Percentiles rank a stretch among this genome's conserved stretches.
These are phyloP conservation scores for Eulemur macaco DNA, from an alignment of 2,113 vertebrate genomes.

Conservation along the genomic window DNA sequence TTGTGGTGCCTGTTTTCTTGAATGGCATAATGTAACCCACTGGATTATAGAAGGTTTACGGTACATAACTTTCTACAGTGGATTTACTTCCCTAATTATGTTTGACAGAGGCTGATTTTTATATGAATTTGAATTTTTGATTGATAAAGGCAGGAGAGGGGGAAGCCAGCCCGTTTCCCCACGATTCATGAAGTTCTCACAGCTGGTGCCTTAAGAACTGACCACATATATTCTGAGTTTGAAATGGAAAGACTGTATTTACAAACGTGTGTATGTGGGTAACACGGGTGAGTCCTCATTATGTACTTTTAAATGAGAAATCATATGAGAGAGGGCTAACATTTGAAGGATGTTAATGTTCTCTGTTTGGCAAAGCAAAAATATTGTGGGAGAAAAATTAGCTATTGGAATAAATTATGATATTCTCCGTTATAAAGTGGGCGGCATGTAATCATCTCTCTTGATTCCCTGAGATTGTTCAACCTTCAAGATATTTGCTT, in stretches of 20 bases:
- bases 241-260: slow-evolving; percentile 38
- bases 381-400: slow-evolving; percentile 31
- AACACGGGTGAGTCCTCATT: slow-evolving; percentile 20
- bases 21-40: neutral
- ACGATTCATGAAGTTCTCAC: neutral
- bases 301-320: slow-evolving; percentile 39
- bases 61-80: neutral
- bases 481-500: neutral
- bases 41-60: neutral
- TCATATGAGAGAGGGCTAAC: slow-evolving; percentile 35
- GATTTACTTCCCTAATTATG: neutral
- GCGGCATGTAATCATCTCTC: slow-evolving; percentile 1
- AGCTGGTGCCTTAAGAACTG: neutral
- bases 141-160: neutral
- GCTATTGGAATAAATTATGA: slow-evolving; percentile 15
- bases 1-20: neutral
- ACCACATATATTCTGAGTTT: neutral
- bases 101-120: slow-evolving; percentile 12
- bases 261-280: neutral
- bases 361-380: slow-evolving; percentile 53
- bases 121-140: slow-evolving; percentile 16
- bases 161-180: neutral
- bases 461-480: slow-evolving; percentile 31
- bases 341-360: slow-evolving; percentile 56
- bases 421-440: slow-evolving; percentile 42